Evolutionary conservation across 2,888 invertebrate species (phyloP), one percentile per base, ranked within the genome.

Genomic region (Phoenoteleia sp.): DNA sequence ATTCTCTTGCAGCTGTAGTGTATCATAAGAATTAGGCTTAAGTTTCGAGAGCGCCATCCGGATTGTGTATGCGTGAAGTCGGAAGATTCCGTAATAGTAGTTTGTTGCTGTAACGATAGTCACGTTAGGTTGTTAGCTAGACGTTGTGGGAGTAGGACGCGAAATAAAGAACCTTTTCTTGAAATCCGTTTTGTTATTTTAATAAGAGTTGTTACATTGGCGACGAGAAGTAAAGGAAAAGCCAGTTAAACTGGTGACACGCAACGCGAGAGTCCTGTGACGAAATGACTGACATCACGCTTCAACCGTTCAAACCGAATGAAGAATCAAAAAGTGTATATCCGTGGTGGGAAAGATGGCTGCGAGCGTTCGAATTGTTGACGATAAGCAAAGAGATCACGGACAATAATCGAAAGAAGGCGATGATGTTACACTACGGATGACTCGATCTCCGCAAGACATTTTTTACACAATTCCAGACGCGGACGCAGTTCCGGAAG

Each of bases 371-470:
- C 21, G 67, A 67, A 17, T 36, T 67, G 1, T 36, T 52, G 13
- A 11, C 15, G 5, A 29, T 21, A 13, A 67, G 67, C 36, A 49
- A 67, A n/a, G 17, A 5, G 1, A 27, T 52, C n/a, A 23, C n/a
- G 5, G 52, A 39, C n/a, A 29, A n/a, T 19, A 36, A 1, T n/a
- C 13, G 17, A 36, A 67, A 67, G 33, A 67, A 67, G 25, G 74
- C 74, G 1, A 62, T 27, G 27, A 23, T 62, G 13, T 27, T 71
- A 9, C 58, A 56, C 25, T 45, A 33, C 11, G 58, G 71, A 13
- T 56, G 71, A 2, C 29, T 71, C 42, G 58, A 56, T 2, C 54
- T 76, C n/a, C n/a, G n/a, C 76, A 66, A 23, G 76, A 76, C n/a
- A 15, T 76, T 3, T 76, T 66, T 56, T 76, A 42, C 17, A 17